Percentiles rank a stretch among this genome's conserved stretches.
phyloP scores from a whole-genome alignment of 1,140 invertebrate species.

The Platyscapa corneri region DNA sequence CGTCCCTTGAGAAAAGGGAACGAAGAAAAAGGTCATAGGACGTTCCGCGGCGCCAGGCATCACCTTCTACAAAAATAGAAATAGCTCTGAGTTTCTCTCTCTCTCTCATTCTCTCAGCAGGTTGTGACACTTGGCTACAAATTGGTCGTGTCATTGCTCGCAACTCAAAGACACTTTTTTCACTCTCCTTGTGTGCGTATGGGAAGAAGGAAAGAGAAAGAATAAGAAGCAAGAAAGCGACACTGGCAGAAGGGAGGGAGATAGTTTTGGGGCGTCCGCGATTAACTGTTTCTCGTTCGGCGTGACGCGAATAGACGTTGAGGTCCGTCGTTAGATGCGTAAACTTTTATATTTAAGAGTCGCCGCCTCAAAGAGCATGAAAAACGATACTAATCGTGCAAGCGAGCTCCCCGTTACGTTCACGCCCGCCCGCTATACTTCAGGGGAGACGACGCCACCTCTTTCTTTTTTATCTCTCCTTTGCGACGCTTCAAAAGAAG shows the following conservation, averaged over 20 bases:
- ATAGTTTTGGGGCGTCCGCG: constrained; percentile 31
- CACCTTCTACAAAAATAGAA: constrained; percentile 70
- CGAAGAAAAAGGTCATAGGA: constrained; percentile 53
- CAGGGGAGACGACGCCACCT: not conserved
- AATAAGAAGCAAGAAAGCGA: not conserved
- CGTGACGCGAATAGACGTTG: constrained; percentile 41
- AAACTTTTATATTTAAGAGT: constrained; percentile 49
- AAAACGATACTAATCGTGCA: constrained; percentile 44
- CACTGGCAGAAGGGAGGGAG: constrained; percentile 50
- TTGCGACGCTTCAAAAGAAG: not conserved
- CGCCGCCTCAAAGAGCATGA: constrained; percentile 33
- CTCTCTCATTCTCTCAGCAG: not conserved
- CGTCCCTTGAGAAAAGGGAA: not conserved
- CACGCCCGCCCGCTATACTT: not conserved
- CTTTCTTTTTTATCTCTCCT: not conserved
- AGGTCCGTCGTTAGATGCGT: constrained; percentile 14
- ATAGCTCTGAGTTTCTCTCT: constrained; percentile 45
- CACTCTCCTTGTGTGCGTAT: not conserved
- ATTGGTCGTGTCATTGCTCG: constrained; percentile 72
- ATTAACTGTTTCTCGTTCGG: constrained; percentile 25
- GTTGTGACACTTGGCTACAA: constrained; percentile 71
- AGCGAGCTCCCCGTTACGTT: not conserved
- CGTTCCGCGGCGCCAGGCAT: constrained; percentile 4
- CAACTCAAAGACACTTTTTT: constrained; percentile 56
- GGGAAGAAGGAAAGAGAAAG: not conserved